phyloP scores from a whole-genome alignment of 1,140 invertebrate species.

The Drosophila repleta region DNA sequence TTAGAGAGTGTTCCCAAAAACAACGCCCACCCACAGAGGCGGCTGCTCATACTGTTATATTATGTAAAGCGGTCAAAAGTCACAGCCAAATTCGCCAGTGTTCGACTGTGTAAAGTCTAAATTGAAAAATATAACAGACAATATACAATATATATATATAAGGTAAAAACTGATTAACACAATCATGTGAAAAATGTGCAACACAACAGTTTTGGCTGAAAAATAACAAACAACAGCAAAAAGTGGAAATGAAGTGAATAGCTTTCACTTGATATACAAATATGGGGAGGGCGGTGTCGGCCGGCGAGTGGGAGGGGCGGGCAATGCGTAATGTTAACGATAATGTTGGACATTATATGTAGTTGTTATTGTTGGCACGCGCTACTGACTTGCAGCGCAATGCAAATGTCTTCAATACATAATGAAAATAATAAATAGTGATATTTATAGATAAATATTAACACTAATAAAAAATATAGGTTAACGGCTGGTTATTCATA shows the following conservation, averaged over 20 bases:
- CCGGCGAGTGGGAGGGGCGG: slow-evolving; percentile 47
- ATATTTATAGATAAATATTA: no score
- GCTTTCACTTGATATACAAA: slow-evolving; percentile 76
- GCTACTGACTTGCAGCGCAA: not conserved
- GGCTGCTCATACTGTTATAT: slow-evolving; percentile 13
- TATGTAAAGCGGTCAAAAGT: slow-evolving; percentile 65
- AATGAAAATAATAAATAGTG: not conserved
- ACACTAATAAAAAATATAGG: no score
- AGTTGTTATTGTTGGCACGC: slow-evolving; percentile 4
- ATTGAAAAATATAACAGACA: slow-evolving; percentile 5
- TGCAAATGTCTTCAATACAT: not conserved
- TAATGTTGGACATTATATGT: slow-evolving; percentile 43
- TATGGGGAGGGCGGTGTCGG: slow-evolving; percentile 42
- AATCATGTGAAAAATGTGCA: slow-evolving; percentile 75
- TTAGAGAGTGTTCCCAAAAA: slow-evolving; percentile 31
- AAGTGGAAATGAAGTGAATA: slow-evolving; percentile 69
- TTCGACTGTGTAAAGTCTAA: slow-evolving; percentile 30
- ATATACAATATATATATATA: slow-evolving; percentile 2
- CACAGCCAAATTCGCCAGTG: slow-evolving; percentile 55
- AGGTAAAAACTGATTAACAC: slow-evolving; percentile 64
- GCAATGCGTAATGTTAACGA: slow-evolving; percentile 62
- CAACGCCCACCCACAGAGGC: slow-evolving; percentile 14
- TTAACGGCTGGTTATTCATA: no score
- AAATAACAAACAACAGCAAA: slow-evolving; percentile 58
- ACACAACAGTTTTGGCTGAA: slow-evolving; percentile 51